Evolutionary conservation across 2,797 vertebrate genomes (phyloP), one percentile per base, ranked within the genome.

Genomic region (Pseudomugil gertrudae): DNA sequence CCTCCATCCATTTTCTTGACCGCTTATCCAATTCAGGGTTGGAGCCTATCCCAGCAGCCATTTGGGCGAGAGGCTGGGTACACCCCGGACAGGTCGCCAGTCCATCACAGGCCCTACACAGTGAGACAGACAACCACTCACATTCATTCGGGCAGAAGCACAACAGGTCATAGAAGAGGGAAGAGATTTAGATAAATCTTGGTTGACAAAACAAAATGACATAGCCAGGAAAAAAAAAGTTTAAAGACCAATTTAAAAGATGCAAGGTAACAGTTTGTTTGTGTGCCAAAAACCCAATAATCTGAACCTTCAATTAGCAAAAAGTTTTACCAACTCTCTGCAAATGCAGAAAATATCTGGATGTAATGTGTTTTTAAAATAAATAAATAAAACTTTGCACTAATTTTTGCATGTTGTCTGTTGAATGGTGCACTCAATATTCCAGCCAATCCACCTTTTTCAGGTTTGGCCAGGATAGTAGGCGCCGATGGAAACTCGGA

Each of bases 371-470:
- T 17, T 15, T 40, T 17, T 40, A 40, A 17, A 40, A 40, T 40
- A 40, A 40, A 40, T 17, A 17, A 1, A 15, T 11, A n/a, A 38
- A 38, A 38, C 3, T 1, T 3, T 55, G 27, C n/a, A 36, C 38
- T 33, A 45, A 64, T 2, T 19, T 64, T 55, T 29, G 29, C 24
- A 64, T 14, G n/a, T 11, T 26, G 27, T 40, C 14, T 43, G 43
- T 84, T 32, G 4, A 9, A 32, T 80, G 57, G 80, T 71, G 43
- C 67, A 36, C 47, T 73, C 45, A 76, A 56, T 73, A 94, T 95
- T 95, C 95, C 94, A 94, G 93, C 92, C 95, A 94, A 95, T 95
- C 96, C 95, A 91, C 87, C 84, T 90, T 87, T 81, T 83, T 82
- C 81, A 80, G 80, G 63, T 62, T 89, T 89, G 89, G 88, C 89